Evolutionary conservation across 2,797 vertebrate species (phyloP).

Genomic region (Spinus olivaceus): DNA sequence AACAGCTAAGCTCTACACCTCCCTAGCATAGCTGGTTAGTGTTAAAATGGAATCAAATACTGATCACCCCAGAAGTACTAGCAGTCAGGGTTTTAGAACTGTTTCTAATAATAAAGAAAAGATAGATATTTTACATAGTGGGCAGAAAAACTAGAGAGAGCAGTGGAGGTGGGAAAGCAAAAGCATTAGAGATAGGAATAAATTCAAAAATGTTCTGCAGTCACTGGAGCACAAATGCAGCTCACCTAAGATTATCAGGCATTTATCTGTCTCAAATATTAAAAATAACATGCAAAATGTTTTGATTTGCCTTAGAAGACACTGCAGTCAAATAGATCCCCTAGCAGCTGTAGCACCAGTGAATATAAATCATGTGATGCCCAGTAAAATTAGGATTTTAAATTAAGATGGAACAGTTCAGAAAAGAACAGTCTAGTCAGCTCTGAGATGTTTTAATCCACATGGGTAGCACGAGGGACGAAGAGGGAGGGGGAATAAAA

Average conservation of each 20-base stretch:
- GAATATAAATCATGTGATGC: slow-evolving; percentile 36
- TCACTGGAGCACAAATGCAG: slow-evolving; percentile 22
- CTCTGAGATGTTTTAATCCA: slow-evolving; percentile 18
- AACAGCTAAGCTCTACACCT: background rate
- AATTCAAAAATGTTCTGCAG: background rate
- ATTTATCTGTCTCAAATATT: slow-evolving; percentile 38
- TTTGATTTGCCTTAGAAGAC: slow-evolving; percentile 35
- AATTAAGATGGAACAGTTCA: background rate
- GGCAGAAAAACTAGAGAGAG: slow-evolving; percentile 2
- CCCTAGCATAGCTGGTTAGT: background rate
- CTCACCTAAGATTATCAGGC: slow-evolving; percentile 30
- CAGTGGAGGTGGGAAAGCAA: background rate
- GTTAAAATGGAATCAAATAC: slow-evolving; percentile 6
- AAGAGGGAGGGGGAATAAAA: background rate
- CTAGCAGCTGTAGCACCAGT: background rate
- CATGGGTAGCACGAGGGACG: background rate
- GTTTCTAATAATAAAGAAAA: slow-evolving; percentile 10
- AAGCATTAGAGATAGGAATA: background rate
- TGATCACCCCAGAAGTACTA: background rate
- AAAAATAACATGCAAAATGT: slow-evolving; percentile 43
- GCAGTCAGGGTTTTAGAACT: background rate
- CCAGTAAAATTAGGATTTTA: slow-evolving; percentile 7
- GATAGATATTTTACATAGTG: background rate
- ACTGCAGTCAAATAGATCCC: background rate
- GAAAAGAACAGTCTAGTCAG: background rate